phyloP scores from a whole-genome alignment of 1,140 invertebrate species.

The Drosophila bocqueti region DNA sequence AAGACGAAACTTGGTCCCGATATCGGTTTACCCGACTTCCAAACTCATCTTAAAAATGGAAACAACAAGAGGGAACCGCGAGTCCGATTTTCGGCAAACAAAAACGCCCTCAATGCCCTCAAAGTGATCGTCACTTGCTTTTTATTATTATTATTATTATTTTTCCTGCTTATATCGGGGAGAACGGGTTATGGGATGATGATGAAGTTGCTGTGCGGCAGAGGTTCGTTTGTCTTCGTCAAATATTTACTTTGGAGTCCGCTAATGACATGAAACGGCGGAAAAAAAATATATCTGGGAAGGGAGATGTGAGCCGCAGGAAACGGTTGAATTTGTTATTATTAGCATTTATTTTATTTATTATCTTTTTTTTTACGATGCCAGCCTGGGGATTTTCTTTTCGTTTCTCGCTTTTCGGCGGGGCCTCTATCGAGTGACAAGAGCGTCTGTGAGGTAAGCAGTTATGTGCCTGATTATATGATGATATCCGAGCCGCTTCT shows the following conservation, averaged over 20 bases:
- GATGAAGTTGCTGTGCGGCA: constrained; percentile 33
- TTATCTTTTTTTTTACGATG: constrained; percentile 19
- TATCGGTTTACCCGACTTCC: constrained; percentile 44
- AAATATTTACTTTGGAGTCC: constrained; percentile 63
- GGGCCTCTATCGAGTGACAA: constrained; percentile 51
- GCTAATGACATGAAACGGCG: constrained; percentile 60
- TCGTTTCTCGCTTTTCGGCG: constrained; percentile 5
- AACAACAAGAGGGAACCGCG: constrained; percentile 28
- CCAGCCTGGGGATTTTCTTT: constrained; percentile 42
- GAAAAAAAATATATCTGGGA: background rate
- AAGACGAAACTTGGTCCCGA: constrained; percentile 10
- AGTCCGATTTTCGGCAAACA: constrained; percentile 30
- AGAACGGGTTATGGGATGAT: constrained; percentile 51
- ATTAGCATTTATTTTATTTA: constrained; percentile 54
- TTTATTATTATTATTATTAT: constrained; percentile 45
- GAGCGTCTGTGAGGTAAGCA: constrained; percentile 55
- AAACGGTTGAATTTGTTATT: constrained; percentile 62
- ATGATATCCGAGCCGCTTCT: constrained; percentile 45
- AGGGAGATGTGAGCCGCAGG: constrained; percentile 34
- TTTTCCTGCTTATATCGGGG: constrained; percentile 18
- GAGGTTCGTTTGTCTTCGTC: constrained; percentile 54
- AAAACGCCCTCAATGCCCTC: constrained; percentile 49
- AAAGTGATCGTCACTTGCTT: constrained; percentile 51
- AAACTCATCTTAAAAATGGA: constrained; percentile 51
- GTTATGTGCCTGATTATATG: constrained; percentile 56